These are phyloP conservation scores for Lampris megalopsis DNA, from an alignment of 2,113 vertebrate species.

Conservation along the genomic window DNA sequence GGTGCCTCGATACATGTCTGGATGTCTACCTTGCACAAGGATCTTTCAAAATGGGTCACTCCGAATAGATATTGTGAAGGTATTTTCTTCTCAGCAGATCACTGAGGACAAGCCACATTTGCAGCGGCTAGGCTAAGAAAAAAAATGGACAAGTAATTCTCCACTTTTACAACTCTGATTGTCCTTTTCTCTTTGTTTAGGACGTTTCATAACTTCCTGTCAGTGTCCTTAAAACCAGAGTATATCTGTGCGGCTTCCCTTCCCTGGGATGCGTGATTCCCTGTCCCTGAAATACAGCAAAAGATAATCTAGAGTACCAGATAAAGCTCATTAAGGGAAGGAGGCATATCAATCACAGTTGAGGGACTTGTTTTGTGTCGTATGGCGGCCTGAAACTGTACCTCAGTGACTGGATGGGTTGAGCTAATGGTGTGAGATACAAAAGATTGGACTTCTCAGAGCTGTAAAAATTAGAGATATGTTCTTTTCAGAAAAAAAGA, in stretches of 20 bases:
- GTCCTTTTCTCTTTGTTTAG: slow-evolving; percentile 41
- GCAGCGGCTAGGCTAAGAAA: no score
- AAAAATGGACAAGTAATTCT: not conserved
- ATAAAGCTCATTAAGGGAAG: slow-evolving; percentile 84
- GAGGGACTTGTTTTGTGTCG: slow-evolving; percentile 43
- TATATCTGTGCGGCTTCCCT: slow-evolving; percentile 75
- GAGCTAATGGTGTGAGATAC: not conserved
- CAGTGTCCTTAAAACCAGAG: slow-evolving; percentile 55
- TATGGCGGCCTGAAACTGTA: slow-evolving; percentile 67
- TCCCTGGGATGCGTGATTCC: slow-evolving; percentile 71
- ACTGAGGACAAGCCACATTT: no score
- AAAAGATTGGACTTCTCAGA: no score
- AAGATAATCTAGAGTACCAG: slow-evolving; percentile 80
- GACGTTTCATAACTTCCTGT: slow-evolving; percentile 65
- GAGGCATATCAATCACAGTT: slow-evolving; percentile 83
- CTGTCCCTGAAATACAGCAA: slow-evolving; percentile 74
- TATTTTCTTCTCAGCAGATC: no score
- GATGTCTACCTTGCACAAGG: no score
- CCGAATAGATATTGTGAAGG: no score
- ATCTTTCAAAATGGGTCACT: no score
- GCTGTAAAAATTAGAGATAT: no score
- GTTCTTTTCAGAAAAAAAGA: no score
- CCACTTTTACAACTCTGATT: slow-evolving; percentile 19
- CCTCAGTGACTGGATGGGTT: slow-evolving; percentile 81
- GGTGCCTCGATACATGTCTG: not conserved